phyloP scores from a whole-genome alignment of 2,113 vertebrate genomes.

The Acrocephalus arundinaceus region DNA sequence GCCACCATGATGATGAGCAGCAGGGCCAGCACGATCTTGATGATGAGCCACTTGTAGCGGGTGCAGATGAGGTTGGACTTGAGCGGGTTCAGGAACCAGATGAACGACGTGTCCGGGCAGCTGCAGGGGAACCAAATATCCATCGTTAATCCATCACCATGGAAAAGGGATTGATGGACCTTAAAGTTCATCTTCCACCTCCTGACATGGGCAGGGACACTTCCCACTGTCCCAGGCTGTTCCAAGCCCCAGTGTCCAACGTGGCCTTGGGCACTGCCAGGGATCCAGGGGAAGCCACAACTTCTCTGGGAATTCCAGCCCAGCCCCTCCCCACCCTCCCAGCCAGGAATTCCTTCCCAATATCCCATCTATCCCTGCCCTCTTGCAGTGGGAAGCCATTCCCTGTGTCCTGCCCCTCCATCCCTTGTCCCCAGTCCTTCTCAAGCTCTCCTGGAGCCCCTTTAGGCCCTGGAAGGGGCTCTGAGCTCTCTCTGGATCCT shows the following conservation, averaged over 20 bases:
- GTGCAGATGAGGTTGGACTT: slow-evolving; percentile 99
- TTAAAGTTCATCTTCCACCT: too few relatives aligned
- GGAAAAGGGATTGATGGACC: too few relatives aligned
- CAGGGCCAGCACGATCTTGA: slow-evolving; percentile 92
- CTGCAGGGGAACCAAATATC: too few relatives aligned
- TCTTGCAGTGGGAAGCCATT: neutral
- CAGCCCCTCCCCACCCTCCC: neutral
- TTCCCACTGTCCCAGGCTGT: too few relatives aligned
- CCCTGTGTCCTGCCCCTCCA: neutral
- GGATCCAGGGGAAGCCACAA: neutral
- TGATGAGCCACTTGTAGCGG: slow-evolving; percentile 99
- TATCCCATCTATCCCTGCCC: rapidly evolving
- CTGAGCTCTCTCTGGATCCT: neutral
- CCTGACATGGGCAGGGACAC: too few relatives aligned
- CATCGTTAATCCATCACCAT: too few relatives aligned
- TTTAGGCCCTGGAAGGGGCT: neutral
- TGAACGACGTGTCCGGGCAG: slow-evolving; percentile 89
- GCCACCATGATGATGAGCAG: slow-evolving; percentile 90
- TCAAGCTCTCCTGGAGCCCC: neutral
- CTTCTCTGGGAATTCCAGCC: neutral
- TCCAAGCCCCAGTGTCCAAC: neutral
- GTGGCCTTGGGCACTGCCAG: neutral
- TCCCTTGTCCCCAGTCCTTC: neutral
- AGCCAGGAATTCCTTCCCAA: neutral
- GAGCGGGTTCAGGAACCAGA: slow-evolving; percentile 98